Conservation (phyloP, 2,113 vertebrate species). For the Myrmecophaga tridactyla region DNA sequence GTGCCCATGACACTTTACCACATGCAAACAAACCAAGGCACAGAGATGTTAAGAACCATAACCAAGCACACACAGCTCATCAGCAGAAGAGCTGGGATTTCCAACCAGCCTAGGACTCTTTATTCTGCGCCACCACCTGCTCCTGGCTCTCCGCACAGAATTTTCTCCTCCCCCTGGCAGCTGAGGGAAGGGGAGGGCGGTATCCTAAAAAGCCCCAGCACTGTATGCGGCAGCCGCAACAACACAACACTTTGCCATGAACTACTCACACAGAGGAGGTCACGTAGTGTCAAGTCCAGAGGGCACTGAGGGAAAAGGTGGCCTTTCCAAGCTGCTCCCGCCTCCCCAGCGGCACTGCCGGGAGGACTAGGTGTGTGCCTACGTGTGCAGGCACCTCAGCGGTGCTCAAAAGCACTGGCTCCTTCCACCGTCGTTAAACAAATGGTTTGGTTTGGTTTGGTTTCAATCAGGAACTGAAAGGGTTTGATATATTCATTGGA, state of each 20-base stretch:
- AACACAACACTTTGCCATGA: not conserved
- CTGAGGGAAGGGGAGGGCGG: not conserved
- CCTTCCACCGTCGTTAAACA: not conserved
- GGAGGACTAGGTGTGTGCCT: not conserved
- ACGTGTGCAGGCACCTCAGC: not conserved
- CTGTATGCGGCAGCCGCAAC: not conserved
- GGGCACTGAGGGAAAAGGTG: not conserved
- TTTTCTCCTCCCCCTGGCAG: not conserved
- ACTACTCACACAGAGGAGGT: not conserved
- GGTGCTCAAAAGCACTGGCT: not conserved
- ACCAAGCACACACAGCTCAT: not conserved
- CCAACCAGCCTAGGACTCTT: not conserved
- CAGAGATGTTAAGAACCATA: not conserved
- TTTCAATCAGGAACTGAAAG: constrained; percentile 77
- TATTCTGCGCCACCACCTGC: fast-evolving
- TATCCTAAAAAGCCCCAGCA: not conserved
- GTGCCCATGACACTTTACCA: not conserved
- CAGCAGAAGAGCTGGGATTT: not conserved
- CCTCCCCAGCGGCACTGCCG: not conserved
- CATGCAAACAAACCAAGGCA: not conserved
- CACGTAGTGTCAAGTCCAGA: not conserved
- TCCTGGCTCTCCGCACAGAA: not conserved
- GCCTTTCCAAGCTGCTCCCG: not conserved
- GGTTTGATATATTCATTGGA: constrained; percentile 72
- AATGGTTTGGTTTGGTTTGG: not conserved